Percentiles rank a stretch among this genome's conserved stretches.
These are phyloP conservation scores for Onychostoma macrolepis DNA, from an alignment of 2,113 vertebrate species.

Conservation along the genomic window DNA sequence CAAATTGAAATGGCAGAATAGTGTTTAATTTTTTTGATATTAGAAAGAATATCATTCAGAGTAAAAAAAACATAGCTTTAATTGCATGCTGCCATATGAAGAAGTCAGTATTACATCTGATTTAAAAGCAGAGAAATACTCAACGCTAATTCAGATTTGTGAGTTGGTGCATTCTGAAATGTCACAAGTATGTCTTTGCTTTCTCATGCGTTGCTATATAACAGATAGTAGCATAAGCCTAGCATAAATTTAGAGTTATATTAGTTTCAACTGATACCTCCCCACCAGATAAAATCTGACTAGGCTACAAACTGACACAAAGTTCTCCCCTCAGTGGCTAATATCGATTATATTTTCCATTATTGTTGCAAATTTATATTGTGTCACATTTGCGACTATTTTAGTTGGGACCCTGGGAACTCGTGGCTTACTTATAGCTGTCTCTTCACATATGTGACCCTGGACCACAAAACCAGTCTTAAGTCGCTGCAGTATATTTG, in stretches of 20 bases:
- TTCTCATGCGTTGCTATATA: neutral
- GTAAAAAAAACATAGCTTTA: neutral
- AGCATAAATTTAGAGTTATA: neutral
- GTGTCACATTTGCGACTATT: neutral
- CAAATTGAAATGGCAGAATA: neutral
- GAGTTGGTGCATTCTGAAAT: neutral
- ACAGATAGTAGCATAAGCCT: neutral
- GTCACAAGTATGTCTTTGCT: neutral
- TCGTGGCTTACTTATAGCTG: neutral
- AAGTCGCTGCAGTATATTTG: too few species aligned
- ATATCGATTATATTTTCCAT: neutral
- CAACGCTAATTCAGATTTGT: neutral
- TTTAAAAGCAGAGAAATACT: neutral
- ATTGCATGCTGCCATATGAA: neutral
- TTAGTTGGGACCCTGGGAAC: neutral
- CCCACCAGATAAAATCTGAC: neutral
- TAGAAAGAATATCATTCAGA: neutral
- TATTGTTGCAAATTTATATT: neutral
- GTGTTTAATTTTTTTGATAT: neutral
- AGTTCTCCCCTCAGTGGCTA: neutral
- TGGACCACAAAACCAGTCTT: too few species aligned
- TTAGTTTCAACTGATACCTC: neutral
- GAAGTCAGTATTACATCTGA: neutral
- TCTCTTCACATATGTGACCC: neutral
- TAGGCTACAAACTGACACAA: neutral